phyloP scores from a whole-genome alignment of 2,797 vertebrate genomes.

The Microtus obscurus region DNA sequence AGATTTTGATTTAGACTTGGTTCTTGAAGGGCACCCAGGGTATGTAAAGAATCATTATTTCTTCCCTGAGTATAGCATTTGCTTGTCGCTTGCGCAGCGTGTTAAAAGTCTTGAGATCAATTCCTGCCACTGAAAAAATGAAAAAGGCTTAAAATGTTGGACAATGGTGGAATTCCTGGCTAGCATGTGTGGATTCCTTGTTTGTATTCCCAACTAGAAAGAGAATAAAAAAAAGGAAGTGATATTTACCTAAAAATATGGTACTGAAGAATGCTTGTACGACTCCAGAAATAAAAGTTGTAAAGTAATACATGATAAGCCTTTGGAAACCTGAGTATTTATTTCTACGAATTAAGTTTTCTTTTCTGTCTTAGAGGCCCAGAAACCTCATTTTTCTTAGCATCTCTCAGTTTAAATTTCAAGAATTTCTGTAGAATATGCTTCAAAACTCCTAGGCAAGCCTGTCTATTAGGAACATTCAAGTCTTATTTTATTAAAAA shows the following conservation, averaged over 20 bases:
- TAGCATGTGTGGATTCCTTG: background rate
- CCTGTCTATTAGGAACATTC: background rate
- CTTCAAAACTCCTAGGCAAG: background rate
- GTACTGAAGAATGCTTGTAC: background rate
- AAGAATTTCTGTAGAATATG: background rate
- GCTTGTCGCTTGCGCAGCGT: background rate
- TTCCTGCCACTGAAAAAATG: background rate
- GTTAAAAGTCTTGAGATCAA: background rate
- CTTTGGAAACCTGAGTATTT: background rate
- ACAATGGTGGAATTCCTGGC: background rate
- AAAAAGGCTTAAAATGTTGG: background rate
- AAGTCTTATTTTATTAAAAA: background rate
- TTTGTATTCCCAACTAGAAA: background rate
- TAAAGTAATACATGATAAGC: background rate
- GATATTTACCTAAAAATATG: background rate
- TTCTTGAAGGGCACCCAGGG: background rate
- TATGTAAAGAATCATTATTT: background rate
- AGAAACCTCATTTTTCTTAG: background rate
- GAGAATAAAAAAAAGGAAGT: background rate
- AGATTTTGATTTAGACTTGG: background rate
- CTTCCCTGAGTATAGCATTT: background rate
- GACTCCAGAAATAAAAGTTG: background rate
- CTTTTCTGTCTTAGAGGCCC: background rate
- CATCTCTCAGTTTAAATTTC: background rate
- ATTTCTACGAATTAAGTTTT: background rate